A percentile compares a stretch with the other conserved stretches of the same genome.
Evolutionary conservation across 2,113 vertebrate genomes (phyloP).

Genomic region (Noturus placidus): DNA sequence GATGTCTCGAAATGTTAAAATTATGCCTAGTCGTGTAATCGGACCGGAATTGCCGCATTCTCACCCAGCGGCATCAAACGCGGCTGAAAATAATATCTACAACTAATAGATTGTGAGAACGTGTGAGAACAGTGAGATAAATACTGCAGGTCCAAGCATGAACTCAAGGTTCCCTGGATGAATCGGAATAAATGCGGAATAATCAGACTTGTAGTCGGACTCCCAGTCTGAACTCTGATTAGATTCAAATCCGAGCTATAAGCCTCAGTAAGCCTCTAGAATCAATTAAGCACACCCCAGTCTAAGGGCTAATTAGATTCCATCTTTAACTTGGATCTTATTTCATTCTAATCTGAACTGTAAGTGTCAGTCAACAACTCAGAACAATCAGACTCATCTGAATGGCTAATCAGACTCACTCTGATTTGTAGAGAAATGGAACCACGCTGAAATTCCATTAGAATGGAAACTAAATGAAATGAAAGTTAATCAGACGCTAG

Average conservation of each 20-base stretch:
- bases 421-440: neutral
- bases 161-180: neutral
- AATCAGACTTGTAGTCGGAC: neutral
- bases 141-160: neutral
- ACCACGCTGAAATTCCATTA: too few relatives aligned
- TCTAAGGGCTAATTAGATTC: neutral
- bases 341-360: neutral
- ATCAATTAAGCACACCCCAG: neutral
- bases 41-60: constrained; percentile 41
- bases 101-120: neutral
- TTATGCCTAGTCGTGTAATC: constrained; percentile 7
- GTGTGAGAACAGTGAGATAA: neutral
- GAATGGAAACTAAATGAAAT: neutral
- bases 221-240: neutral
- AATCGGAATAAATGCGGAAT: neutral
- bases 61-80: neutral
- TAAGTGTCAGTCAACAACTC: neutral
- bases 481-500: neutral
- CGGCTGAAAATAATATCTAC: neutral
- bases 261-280: neutral
- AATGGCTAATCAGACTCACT: neutral
- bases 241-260: neutral
- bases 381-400: neutral
- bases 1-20: neutral
- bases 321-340: neutral